Evolutionary conservation across 2,888 invertebrate species (phyloP).

Genomic region (Eilema sororculum): DNA sequence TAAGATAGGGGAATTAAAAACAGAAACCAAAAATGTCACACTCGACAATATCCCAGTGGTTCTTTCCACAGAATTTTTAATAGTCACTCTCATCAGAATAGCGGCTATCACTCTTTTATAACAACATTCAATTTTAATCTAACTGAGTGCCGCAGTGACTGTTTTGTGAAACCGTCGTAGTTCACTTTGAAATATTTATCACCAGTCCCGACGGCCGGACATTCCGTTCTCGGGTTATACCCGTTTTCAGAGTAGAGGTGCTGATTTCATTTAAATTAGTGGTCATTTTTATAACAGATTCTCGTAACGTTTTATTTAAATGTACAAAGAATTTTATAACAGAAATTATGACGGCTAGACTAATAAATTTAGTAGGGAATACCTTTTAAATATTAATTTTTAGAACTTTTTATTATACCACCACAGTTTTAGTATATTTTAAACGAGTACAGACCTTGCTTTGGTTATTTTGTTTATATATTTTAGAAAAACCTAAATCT

Average conservation of each 20-base stretch:
- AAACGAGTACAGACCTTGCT: not conserved
- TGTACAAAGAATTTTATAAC: constrained; percentile 8
- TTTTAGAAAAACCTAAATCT: not conserved
- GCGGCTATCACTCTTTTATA: constrained; percentile 58
- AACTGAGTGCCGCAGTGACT: constrained; percentile 72
- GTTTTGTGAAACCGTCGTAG: constrained; percentile 57
- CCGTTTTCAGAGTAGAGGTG: constrained; percentile 28
- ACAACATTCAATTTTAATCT: constrained; percentile 79
- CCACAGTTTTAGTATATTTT: not conserved
- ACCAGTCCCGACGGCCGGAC: constrained; percentile 51
- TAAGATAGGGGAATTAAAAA: not conserved
- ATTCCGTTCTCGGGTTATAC: constrained; percentile 46
- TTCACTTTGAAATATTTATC: constrained; percentile 52
- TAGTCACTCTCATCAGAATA: constrained; percentile 42
- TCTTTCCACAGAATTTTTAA: constrained; percentile 39
- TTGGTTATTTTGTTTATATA: not conserved
- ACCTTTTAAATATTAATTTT: constrained; percentile 21
- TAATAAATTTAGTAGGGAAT: constrained; percentile 23
- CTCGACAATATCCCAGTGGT: constrained; percentile 26
- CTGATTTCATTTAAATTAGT: constrained; percentile 22
- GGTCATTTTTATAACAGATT: constrained; percentile 22
- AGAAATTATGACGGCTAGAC: constrained; percentile 25
- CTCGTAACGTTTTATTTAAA: constrained; percentile 33
- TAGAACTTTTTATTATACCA: constrained; percentile 27
- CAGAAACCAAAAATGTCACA: not conserved